These are phyloP conservation scores for Luidia sarsii DNA, from an alignment of 53 echinoderm and acorn worm species.

Conservation along the genomic window DNA sequence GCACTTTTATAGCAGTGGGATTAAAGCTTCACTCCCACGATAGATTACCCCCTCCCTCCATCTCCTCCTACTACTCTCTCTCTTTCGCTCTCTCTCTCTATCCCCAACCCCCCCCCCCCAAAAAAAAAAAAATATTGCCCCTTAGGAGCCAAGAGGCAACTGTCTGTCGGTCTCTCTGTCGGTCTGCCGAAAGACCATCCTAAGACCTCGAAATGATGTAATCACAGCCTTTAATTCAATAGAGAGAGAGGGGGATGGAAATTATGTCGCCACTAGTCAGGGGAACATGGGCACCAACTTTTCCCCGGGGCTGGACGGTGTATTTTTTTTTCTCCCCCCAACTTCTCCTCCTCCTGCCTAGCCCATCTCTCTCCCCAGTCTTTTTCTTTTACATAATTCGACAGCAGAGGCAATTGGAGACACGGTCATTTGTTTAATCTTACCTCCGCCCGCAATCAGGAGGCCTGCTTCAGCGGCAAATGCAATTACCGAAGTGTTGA, in stretches of 20 bases:
- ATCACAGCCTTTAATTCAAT: slow-evolving; percentile 35
- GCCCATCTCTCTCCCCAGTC: neutral
- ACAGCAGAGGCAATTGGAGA: no score
- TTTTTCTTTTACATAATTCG: no score
- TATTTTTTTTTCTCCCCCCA: neutral
- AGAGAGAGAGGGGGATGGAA: neutral
- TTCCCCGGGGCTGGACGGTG: neutral
- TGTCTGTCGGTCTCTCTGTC: slow-evolving; percentile 28
- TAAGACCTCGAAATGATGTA: slow-evolving; percentile 17
- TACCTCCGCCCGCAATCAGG: neutral
- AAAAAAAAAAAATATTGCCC: no score
- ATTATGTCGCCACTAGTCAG: neutral
- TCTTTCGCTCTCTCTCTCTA: no score
- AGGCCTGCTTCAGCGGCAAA: slow-evolving; percentile 6
- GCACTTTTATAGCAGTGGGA: no score
- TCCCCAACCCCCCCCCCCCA: neutral
- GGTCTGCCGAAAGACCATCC: neutral
- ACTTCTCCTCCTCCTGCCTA: neutral
- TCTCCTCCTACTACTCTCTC: no score
- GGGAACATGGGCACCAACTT: no score
- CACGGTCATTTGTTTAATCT: neutral
- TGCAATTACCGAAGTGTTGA: slow-evolving; percentile 11
- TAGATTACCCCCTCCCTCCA: no score
- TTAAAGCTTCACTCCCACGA: no score
- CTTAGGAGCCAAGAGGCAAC: neutral